Base-by-base conservation (phyloP, 2,113 vertebrate species). In the Cepphus grylle region DNA sequence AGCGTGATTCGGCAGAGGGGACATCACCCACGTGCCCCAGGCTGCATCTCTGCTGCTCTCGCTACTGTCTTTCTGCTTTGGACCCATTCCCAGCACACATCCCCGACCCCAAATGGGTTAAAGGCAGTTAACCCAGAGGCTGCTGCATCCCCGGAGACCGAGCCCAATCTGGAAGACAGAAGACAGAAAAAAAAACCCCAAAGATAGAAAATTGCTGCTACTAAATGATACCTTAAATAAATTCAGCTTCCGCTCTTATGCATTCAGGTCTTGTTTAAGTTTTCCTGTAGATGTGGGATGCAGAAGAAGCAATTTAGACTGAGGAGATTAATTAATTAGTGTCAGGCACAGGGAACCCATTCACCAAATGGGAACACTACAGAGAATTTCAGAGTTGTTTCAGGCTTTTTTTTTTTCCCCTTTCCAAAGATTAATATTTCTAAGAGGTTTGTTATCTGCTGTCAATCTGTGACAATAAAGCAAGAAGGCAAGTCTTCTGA, bases 301-400 rank as follows among this genome's bases (percentile, higher is more conserved):
- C 59, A 90, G 73, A 70, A 96, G 94, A 43, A 96, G 88, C 69
- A 84, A 92, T 96, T 94, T 92, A 81, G 89, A 88, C 71, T 6
- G 93, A 94, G 71, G 80, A 94, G 90, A 96, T 88, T 88, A 95
- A 96, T 95, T 94, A 95, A 96, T 96, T 96, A 94, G 91, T 77
- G 72, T 94, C 86, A 88, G 74, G 72, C 88, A 73, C 36, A 53
- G 2, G 3, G 71, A 94, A 67, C 72, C 86, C 50, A 45, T 81
- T 86, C 58, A 92, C 71, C 86, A 78, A 92, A 92, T 45, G 45
- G 59, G 72, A 94, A 92, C 7, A 27, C 91, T 94, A 79, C 10
- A 7, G 76, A 76, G 88, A 94, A 86, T 85, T 90, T 26, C n/a
- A 69, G 62, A 25, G 40, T 56, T 43, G 27, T 81, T 77, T 73